Conservation (phyloP, 2,888 invertebrate genomes). For the Arrhopalites spinosus region DNA sequence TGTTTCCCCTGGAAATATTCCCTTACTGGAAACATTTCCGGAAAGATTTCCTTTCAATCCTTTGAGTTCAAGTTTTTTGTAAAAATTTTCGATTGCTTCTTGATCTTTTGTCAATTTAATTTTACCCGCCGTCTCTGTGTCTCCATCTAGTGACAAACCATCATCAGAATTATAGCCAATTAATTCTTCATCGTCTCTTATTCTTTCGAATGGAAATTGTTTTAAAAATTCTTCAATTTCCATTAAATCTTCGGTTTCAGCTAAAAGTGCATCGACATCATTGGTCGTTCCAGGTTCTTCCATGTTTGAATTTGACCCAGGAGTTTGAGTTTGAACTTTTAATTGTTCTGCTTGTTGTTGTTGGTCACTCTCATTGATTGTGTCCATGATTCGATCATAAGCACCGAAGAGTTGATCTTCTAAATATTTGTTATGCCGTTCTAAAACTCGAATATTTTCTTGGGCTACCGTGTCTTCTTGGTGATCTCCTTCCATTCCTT, state of each 20-base stretch:
- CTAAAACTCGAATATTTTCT: constrained; percentile 26
- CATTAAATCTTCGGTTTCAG: constrained; percentile 30
- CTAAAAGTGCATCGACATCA: constrained; percentile 29
- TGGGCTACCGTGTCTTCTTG: neutral
- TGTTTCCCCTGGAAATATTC: too few species aligned
- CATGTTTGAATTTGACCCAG: neutral
- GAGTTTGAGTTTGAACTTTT: neutral
- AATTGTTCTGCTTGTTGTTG: too few species aligned
- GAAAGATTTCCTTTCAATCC: too few species aligned
- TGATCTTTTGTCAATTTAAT: constrained; percentile 26
- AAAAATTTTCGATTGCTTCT: constrained; percentile 25
- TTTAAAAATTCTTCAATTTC: constrained; percentile 39
- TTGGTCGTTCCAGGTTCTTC: neutral
- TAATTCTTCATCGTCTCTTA: constrained; percentile 31
- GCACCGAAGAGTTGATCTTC: constrained; percentile 33
- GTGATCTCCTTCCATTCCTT: constrained; percentile 27
- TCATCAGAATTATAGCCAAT: constrained; percentile 12
- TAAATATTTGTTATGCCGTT: constrained; percentile 12
- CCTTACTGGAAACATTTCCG: constrained; percentile 10
- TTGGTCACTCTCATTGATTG: constrained; percentile 22
- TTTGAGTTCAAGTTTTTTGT: constrained; percentile 22
- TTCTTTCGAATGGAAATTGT: constrained; percentile 34
- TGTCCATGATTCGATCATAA: constrained; percentile 35
- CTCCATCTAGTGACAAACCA: neutral
- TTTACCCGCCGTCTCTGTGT: neutral